Percentiles rank a stretch among this genome's conserved stretches.
phyloP scores from a whole-genome alignment of 2,888 invertebrate genomes.

The Sminthurides aquaticus region DNA sequence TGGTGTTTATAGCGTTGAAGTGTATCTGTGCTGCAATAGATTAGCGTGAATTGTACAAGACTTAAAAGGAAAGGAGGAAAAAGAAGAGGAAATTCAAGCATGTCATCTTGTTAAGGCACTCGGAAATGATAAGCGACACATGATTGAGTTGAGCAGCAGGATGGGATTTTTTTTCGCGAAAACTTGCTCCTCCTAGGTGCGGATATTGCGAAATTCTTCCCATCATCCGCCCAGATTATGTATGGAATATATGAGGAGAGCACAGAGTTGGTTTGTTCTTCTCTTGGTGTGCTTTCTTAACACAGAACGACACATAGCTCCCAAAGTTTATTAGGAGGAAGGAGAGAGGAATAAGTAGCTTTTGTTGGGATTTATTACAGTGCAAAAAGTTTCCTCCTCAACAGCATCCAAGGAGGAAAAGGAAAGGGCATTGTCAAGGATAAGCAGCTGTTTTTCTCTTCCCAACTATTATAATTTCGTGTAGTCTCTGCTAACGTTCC shows the following conservation, averaged over 20 bases:
- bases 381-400: constrained; percentile 5
- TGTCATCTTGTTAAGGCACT: neutral
- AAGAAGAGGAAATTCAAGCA: constrained; percentile 5
- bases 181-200: neutral
- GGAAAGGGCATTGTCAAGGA: constrained; percentile 23
- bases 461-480: too few relatives aligned
- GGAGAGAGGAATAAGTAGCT: neutral
- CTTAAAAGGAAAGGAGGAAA: constrained; percentile 9
- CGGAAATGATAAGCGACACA: neutral
- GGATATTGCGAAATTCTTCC: constrained; percentile 1
- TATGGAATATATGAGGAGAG: neutral
- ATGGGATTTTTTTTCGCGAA: neutral
- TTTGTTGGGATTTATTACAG: neutral
- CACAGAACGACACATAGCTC: too few relatives aligned
- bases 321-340: neutral
- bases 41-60: neutral
- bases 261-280: neutral
- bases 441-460: constrained; percentile 10
- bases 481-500: too few relatives aligned
- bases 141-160: neutral
- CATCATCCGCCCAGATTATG: neutral
- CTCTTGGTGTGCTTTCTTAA: too few relatives aligned
- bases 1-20: neutral
- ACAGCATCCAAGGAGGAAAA: constrained; percentile 16
- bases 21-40: neutral